Evolutionary conservation across 2,888 invertebrate genomes (phyloP).

Genomic region (Agrochola lota): DNA sequence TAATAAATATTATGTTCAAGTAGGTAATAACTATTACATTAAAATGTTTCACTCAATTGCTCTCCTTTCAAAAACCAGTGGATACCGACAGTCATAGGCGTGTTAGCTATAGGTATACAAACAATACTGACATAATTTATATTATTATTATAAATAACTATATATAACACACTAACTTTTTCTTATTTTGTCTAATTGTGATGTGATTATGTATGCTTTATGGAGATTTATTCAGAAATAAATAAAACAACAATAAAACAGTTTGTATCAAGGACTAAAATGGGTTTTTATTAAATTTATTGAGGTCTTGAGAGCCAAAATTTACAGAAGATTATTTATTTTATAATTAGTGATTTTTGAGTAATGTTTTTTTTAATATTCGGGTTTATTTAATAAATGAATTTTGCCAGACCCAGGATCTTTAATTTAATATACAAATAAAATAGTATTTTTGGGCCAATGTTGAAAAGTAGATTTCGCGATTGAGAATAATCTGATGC

Average conservation of each 20-base stretch:
- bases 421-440: not conserved
- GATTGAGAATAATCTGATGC: constrained; percentile 21
- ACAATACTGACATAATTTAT: not conserved
- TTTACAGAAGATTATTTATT: not conserved
- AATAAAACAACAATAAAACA: not conserved
- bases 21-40: not conserved
- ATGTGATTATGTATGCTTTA: not conserved
- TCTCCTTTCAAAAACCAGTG: not conserved
- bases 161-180: not conserved
- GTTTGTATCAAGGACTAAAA: not conserved
- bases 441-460: not conserved
- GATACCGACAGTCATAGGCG: not conserved
- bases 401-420: not conserved
- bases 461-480: not conserved
- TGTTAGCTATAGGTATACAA: not conserved
- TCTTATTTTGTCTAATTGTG: not conserved
- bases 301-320: not conserved
- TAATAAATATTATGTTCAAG: not conserved
- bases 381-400: not conserved
- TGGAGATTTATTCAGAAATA: not conserved
- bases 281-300: not conserved
- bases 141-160: too few relatives aligned
- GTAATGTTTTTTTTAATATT: not conserved
- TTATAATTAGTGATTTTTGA: not conserved
- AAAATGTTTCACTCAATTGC: not conserved